Conservation (phyloP, 1,140 invertebrate species). For the Protaetia brevitarsis region DNA sequence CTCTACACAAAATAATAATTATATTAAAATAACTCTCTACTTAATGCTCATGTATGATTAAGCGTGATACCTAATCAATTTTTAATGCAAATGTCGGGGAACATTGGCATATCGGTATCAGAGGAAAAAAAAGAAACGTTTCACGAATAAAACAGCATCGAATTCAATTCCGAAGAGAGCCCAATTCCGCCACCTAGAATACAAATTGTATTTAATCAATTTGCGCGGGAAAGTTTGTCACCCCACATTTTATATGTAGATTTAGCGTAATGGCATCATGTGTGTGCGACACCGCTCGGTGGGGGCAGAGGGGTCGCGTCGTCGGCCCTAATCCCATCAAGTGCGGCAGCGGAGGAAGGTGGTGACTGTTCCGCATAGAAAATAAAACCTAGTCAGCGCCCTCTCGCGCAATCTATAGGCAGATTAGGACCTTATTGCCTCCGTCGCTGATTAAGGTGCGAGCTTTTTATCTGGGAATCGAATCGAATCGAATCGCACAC, state of each 20-base stretch:
- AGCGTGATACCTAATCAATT: no score
- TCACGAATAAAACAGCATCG: no score
- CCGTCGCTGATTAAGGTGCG: conserved; percentile 18
- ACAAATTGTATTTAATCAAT: conserved; percentile 17
- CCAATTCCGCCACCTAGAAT: conserved; percentile 1
- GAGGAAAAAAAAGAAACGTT: no score
- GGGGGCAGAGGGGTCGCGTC: not conserved
- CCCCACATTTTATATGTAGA: conserved; percentile 16
- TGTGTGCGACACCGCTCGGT: not conserved
- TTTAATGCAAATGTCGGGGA: no score
- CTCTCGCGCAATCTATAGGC: conserved; percentile 2
- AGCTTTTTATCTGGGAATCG: conserved; percentile 15
- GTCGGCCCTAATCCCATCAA: conserved; percentile 4
- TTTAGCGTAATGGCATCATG: conserved; percentile 5
- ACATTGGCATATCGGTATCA: no score
- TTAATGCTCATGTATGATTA: no score
- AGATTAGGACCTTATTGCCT: conserved; percentile 20
- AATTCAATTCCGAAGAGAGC: conserved; percentile 3
- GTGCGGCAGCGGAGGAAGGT: conserved; percentile 17
- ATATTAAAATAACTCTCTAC: no score
- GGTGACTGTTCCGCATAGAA: not conserved
- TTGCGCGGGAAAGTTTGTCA: conserved; percentile 10
- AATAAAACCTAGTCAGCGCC: conserved; percentile 21
- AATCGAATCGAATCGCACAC: conserved; percentile 1
- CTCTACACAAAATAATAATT: no score